Evolutionary conservation across 2,113 vertebrate genomes (phyloP), one percentile per base, ranked within the genome.

Genomic region (Phylloscopus whistleri): DNA sequence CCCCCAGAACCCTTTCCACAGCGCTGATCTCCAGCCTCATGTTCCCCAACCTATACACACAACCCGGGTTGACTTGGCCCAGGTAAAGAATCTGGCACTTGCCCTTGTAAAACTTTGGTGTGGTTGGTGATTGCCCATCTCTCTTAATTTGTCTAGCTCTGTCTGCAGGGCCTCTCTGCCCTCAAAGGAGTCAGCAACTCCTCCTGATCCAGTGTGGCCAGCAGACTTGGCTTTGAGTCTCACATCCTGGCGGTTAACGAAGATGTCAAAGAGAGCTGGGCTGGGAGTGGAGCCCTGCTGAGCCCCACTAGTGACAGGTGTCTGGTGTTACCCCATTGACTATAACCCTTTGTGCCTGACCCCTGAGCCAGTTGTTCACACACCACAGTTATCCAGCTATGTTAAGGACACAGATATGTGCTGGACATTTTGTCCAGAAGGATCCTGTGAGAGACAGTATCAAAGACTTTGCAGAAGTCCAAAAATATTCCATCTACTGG

Each of bases 1-100:
- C 3, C 3, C 6, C 6, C 5, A 16, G 16, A 5, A 10, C 9
- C 7, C 4, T 58, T 88, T 58, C 35, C 10, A 19, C 27, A 66
- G 37, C 0, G 0, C 15, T 44, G 8, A 3, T 52, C 5, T 88
- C 27, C 15, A 37, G 5, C 18, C 16, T 74, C 28, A 5, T 9
- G 1, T 30, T 46, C 13, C 16, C 16, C 23, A 16, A 1, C 8
- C 16, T 44, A 13, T 33, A 39, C 10, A 59, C 13, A 30, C n/a
- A 56, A 15, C 6, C 3, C 26, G 6, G 15, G 18, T 4, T 82
- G 46, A 16, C 19, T 37, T 10, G 10, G 7, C 6, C 16, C 23
- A 39, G 23, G 7, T 33, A 18, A 5, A 59, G 33, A 30, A 59
- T 52, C 19, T 15, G 11, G 8, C 5, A 17, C 19, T 30, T 21